Evolutionary conservation across 2,888 invertebrate genomes (phyloP).

Genomic region (Acrocera orbiculus): DNA sequence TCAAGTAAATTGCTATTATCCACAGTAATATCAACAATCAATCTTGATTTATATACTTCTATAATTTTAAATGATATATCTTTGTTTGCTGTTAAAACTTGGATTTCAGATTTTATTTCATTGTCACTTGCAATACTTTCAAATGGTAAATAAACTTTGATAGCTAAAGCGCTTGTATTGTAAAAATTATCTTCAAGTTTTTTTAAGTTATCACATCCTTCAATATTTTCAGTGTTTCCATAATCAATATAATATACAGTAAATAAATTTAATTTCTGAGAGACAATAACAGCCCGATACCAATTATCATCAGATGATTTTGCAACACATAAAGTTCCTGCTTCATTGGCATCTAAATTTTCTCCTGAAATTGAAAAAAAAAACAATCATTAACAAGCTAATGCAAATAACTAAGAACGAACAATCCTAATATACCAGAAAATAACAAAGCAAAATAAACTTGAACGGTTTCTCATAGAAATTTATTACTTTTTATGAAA

Average conservation of each 20-base stretch:
- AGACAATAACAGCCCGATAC: constrained; percentile 45
- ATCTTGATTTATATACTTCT: constrained; percentile 9
- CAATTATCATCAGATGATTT: constrained; percentile 46
- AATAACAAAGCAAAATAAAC: too few species aligned
- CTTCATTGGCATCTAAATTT: constrained; percentile 31
- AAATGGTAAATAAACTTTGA: constrained; percentile 26
- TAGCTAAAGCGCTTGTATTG: constrained; percentile 21
- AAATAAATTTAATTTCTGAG: constrained; percentile 32
- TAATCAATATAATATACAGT: constrained; percentile 45
- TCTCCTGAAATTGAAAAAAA: constrained; percentile 16
- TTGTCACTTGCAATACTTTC: constrained; percentile 13
- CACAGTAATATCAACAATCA: constrained; percentile 8
- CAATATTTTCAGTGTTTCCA: constrained; percentile 45
- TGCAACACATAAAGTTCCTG: constrained; percentile 42
- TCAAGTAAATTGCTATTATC: constrained; percentile 15
- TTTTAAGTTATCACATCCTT: constrained; percentile 27
- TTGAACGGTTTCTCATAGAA: too few species aligned
- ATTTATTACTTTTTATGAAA: too few species aligned
- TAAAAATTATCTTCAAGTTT: constrained; percentile 33
- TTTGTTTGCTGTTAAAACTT: constrained; percentile 7
- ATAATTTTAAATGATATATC: constrained; percentile 10
- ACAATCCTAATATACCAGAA: too few species aligned
- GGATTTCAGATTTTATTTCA: too few species aligned
- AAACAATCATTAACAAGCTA: neutral
- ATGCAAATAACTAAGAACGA: neutral